Evolutionary conservation across 1,140 invertebrate species (phyloP), one percentile per base, ranked within the genome.

Genomic region (Euwallacea similis): DNA sequence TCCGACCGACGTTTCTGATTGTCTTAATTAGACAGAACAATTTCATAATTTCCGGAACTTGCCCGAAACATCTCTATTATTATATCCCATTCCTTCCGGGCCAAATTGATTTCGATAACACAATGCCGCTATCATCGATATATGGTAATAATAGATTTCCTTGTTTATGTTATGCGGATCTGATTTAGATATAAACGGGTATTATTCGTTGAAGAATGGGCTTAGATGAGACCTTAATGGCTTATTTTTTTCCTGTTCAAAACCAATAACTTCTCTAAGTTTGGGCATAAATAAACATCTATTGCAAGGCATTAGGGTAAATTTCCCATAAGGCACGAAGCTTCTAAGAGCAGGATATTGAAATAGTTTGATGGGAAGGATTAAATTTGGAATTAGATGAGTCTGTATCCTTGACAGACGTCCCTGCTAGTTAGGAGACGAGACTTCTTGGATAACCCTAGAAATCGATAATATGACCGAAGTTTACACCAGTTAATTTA

Each of bases 1-100:
- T 53, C 50, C 50, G 50, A n/a, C 50, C 21, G 21, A 33, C 21
- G 21, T 53, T 15, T 8, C 50, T 11, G 50, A 53, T 53, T 11
- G 50, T 15, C 50, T 6, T 53, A 53, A 53, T 53, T 53, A 53
- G 50, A 53, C 11, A 15, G 15, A 53, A 53, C 50, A 53, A 53
- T 53, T 53, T 53, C 15, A 9, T 53, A 7, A 53, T 53, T 53
- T 53, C 50, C 50, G 50, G 50, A 53, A 33, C 21, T 33, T 33
- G 21, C 21, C 21, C 21, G 21, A 33, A 33, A 33, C 21, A 33
- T 33, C 21, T 33, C 21, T 4, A 33, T 33, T 33, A 33, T 33
- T 33, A 33, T 33, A 33, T 33, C 4, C 21, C 50, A n/a, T 11
- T 53, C 21, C 21, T 33, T 33, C 21, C 21, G 21, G 21, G 4